These are phyloP conservation scores for Phalloptychus januarius DNA, from an alignment of 2,797 vertebrate species.

Conservation along the genomic window DNA sequence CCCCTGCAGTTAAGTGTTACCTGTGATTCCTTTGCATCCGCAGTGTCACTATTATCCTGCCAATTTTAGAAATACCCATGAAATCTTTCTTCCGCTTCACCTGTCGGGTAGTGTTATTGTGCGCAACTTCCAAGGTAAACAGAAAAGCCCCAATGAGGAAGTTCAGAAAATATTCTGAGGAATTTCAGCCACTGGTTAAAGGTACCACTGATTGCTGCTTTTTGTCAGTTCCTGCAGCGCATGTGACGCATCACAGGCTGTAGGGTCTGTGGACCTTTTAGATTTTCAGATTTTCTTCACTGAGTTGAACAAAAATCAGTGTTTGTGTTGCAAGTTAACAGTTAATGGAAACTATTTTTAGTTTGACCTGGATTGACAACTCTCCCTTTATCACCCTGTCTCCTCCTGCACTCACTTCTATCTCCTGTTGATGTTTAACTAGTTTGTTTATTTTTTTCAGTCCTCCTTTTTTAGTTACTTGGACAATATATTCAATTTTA, in stretches of 20 bases:
- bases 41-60: slow-evolving; percentile 37
- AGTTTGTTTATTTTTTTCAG: not conserved
- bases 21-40: slow-evolving; percentile 47
- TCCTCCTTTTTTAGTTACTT: not conserved
- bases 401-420: slow-evolving; percentile 13
- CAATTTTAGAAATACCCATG: slow-evolving; percentile 47
- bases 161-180: slow-evolving; percentile 11
- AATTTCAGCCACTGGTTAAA: slow-evolving; percentile 23
- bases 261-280: slow-evolving; percentile 16
- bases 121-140: slow-evolving; percentile 17
- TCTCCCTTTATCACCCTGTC: slow-evolving; percentile 29
- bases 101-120: not conserved
- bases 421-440: not conserved
- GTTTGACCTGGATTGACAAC: slow-evolving; percentile 37
- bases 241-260: slow-evolving; percentile 2
- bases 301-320: not conserved
- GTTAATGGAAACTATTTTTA: slow-evolving; percentile 47
- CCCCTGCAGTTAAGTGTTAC: slow-evolving; percentile 50
- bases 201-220: slow-evolving; percentile 11
- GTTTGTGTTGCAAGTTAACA: not conserved
- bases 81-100: slow-evolving; percentile 29
- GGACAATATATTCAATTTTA: not conserved
- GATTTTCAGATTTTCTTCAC: not conserved
- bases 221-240: not conserved
- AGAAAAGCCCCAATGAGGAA: slow-evolving; percentile 35